Percentiles rank a stretch among this genome's conserved stretches.
Conservation (phyloP, 1,140 invertebrate genomes). For the Pollicipes pollicipes region DNA sequence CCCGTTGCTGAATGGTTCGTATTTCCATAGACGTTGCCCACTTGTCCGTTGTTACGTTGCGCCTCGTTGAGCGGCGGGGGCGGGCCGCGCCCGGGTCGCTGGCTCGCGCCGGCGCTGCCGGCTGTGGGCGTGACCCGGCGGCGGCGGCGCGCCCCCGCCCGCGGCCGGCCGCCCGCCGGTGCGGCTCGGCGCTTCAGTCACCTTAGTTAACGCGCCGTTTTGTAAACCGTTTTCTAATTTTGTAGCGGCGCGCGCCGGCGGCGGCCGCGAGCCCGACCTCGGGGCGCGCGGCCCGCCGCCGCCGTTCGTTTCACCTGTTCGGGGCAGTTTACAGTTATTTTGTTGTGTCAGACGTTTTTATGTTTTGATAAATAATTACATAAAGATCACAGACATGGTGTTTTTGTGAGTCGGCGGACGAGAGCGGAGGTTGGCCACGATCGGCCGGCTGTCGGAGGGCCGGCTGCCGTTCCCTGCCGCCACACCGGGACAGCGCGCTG, state of each 20-base stretch:
- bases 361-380: constrained; percentile 2
- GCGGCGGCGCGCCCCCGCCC: too few species aligned
- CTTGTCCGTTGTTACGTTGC: background rate
- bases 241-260: constrained; percentile 1
- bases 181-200: background rate
- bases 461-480: too few species aligned
- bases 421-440: too few species aligned
- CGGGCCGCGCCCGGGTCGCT: too few species aligned
- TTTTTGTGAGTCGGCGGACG: too few species aligned
- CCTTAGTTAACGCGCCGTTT: background rate
- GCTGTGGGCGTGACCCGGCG: too few species aligned
- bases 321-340: constrained; percentile 1
- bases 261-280: background rate
- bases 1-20: background rate
- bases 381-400: background rate
- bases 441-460: too few species aligned
- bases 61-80: background rate
- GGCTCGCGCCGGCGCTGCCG: too few species aligned
- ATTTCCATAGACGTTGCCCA: background rate
- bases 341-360: constrained; percentile 2
- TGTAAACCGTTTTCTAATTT: background rate
- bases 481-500: too few species aligned
- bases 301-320: background rate
- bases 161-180: too few species aligned
- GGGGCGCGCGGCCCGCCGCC: too few species aligned